Evolutionary conservation across 2,888 invertebrate genomes (phyloP), one percentile per base, ranked within the genome.

Genomic region (Drosophila prostipennis): DNA sequence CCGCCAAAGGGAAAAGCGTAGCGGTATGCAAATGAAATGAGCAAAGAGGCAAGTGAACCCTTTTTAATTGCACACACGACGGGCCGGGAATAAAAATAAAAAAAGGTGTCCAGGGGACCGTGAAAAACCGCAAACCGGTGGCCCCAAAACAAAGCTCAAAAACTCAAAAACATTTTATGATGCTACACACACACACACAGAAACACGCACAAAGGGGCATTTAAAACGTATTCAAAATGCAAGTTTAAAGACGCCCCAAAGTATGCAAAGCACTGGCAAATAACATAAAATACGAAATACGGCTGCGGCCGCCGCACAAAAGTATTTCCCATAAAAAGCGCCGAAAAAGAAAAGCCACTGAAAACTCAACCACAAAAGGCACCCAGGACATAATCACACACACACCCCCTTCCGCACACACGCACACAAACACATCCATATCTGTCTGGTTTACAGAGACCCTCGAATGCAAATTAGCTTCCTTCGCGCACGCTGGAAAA

Each of bases 221-320:
- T 85, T 82, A 82, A 82, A 82, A 63, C 78, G 80, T 70, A 82
- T 80, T 86, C 80, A 68, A 80, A 82, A 80, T 80, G 80, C 86
- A 83, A 83, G 75, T 80, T 82, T 86, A 80, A 80, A 72, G 78
- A 83, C 78, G 78, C 70, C 75, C 72, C 69, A 77, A 86, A 85
- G 80, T 82, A 85, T 82, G 83, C 80, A 74, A 74, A 79, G 77
- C 81, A 79, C 79, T 79, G 79, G 74, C 64, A 79, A 81, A 84
- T 67, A 79, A 84, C 73, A 84, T 74, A 68, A 65, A 65, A 64
- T 58, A 11, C 46, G 57, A 32, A 40, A 58, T 58, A 56, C 58
- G 40, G 40, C 23, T 46, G 48, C 32, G 48, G 48, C 48, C 13
- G 39, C 57, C 13, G 39, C 57, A 42, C 26, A 63, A 67, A 49